These are phyloP conservation scores for Pitta sordida DNA, from an alignment of 2,113 vertebrate species.

Conservation along the genomic window DNA sequence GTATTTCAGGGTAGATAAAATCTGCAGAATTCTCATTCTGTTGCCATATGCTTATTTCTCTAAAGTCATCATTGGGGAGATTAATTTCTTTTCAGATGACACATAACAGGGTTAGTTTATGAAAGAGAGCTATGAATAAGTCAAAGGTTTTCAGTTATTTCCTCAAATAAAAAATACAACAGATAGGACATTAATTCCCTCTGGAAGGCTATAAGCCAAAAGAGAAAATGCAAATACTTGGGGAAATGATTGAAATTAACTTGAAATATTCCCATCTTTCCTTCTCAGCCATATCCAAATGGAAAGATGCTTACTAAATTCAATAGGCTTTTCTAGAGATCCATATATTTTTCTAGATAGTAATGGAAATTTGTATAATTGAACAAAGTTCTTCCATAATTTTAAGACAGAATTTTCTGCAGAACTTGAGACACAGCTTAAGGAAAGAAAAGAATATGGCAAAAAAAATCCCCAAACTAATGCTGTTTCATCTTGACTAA, in stretches of 20 bases:
- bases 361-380: not conserved
- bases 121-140: not conserved
- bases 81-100: not conserved
- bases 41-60: not conserved
- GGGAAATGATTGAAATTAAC: not conserved
- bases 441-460: not conserved
- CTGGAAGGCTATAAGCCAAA: not conserved
- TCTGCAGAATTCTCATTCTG: not conserved
- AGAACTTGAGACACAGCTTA: not conserved
- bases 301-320: not conserved
- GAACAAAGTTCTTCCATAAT: not conserved
- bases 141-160: not conserved
- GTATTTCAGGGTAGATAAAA: not conserved
- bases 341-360: not conserved
- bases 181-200: not conserved
- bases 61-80: not conserved
- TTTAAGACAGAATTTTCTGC: not conserved
- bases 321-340: not conserved
- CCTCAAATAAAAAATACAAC: not conserved
- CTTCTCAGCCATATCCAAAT: not conserved
- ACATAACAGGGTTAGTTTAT: not conserved
- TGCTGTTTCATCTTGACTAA: not conserved
- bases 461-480: fast-evolving
- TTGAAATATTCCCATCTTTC: not conserved
- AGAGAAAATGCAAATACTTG: not conserved